Base-by-base conservation (phyloP, 2,797 vertebrate species). In the Ficedula albicollis region DNA sequence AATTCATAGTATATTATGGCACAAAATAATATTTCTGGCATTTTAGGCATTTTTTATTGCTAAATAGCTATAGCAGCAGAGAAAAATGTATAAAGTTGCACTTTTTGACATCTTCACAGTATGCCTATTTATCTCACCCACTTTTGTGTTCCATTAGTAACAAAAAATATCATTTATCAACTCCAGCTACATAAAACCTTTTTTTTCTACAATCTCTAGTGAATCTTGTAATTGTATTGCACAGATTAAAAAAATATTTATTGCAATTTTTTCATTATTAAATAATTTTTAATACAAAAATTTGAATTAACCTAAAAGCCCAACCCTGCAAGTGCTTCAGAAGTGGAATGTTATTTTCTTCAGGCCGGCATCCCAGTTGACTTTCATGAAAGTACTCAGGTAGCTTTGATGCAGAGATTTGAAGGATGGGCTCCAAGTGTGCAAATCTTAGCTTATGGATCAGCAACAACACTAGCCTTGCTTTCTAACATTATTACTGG, bases 91-190 rank as follows among this genome's bases (percentile, higher is more conserved):
- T 91, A 94, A 97, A 89, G 94, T 96, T 95, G 91, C 95, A 95
- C 96, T 97, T 97, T 88, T 96, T 92, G 96, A 97, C 91, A 97
- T 96, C 94, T 97, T 98, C 97, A 98, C 97, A 96, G 96, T 97
- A 90, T 93, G 88, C 68, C 95, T 95, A 87, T 89, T 93, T 92
- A 78, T 91, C 87, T 95, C 96, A 96, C 84, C 88, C 93, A 95
- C 89, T 97, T 97, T 81, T 77, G 70, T 95, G 69, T 93, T 96
- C 75, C 82, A 92, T 96, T 94, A 97, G 89, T 91, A 81, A 93
- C 66, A 97, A 97, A 93, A 94, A 95, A 97, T 79, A 91, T 59
- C 84, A 55, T 76, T 83, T 86, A 84, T 84, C 87, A 95, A 91
- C 85, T 92, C 88, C 87, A 96, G 87, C 92, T 89, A 91, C 56